These are phyloP conservation scores for Numenius phaeopus DNA, from an alignment of 2,797 vertebrate genomes.

Conservation along the genomic window DNA sequence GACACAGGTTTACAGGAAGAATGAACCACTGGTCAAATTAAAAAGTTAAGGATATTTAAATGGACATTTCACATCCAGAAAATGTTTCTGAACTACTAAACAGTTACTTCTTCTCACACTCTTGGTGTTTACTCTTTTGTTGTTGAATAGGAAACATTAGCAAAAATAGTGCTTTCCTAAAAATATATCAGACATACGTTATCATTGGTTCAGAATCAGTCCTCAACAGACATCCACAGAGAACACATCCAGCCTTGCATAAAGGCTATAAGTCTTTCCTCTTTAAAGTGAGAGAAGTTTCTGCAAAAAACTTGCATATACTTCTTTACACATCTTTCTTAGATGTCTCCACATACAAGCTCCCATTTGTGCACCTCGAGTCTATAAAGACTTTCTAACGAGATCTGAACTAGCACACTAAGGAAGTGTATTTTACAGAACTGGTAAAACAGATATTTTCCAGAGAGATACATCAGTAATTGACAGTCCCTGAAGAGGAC, in stretches of 20 bases:
- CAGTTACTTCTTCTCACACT: not conserved
- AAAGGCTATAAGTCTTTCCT: not conserved
- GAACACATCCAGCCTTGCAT: not conserved
- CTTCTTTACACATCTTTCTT: not conserved
- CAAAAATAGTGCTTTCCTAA: not conserved
- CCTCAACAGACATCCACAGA: not conserved
- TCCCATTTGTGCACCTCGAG: not conserved
- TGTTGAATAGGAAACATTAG: not conserved
- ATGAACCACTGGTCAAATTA: not conserved
- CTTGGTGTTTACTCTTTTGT: not conserved
- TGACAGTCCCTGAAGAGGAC: not conserved
- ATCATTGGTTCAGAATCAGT: not conserved
- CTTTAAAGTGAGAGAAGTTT: not conserved
- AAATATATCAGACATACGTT: not conserved
- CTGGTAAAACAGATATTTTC: not conserved
- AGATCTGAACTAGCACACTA: not conserved
- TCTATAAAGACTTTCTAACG: not conserved
- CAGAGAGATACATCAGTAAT: not conserved
- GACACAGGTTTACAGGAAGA: not conserved
- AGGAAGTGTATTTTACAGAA: not conserved
- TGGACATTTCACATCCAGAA: not conserved
- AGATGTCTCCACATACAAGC: not conserved
- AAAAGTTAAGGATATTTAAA: not conserved
- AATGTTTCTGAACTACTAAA: not conserved
- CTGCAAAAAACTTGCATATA: not conserved